A percentile compares a stretch with the other conserved stretches of the same genome.
Conservation (phyloP, 2,797 vertebrate species). For the Babyrousa celebensis region DNA sequence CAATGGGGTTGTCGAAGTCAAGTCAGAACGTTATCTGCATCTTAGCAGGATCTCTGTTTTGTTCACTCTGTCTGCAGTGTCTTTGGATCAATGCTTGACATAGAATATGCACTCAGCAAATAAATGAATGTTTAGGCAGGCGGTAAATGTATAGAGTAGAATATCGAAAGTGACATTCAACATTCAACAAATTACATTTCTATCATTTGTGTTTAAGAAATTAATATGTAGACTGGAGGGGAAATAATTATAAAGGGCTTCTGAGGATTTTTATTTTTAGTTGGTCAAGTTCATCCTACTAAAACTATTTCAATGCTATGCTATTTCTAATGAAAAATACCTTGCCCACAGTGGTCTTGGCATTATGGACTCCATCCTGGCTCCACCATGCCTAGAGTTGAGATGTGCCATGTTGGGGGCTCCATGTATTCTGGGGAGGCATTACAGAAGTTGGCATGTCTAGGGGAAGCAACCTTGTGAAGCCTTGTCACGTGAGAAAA, state of each 20-base stretch:
- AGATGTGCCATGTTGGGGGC: not conserved
- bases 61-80: not conserved
- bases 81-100: constrained; percentile 51
- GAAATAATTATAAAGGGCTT: constrained; percentile 49
- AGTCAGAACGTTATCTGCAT: not conserved
- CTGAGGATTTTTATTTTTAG: not conserved
- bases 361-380: not conserved
- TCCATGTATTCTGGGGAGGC: not conserved
- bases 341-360: not conserved
- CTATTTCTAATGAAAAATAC: not conserved
- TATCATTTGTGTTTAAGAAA: constrained; percentile 62
- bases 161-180: constrained; percentile 33
- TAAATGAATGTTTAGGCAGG: constrained; percentile 49
- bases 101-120: constrained; percentile 21
- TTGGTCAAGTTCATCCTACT: constrained; percentile 1
- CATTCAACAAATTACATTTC: constrained; percentile 45
- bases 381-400: not conserved
- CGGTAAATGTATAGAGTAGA: not conserved
- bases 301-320: constrained; percentile 43
- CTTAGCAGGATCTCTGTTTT: not conserved
- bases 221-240: constrained; percentile 64
- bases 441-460: constrained; percentile 31
- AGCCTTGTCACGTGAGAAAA: not conserved
- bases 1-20: not conserved
- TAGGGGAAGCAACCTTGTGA: not conserved